Conservation (phyloP, 2,797 vertebrate species). For the Falco columbarius region DNA sequence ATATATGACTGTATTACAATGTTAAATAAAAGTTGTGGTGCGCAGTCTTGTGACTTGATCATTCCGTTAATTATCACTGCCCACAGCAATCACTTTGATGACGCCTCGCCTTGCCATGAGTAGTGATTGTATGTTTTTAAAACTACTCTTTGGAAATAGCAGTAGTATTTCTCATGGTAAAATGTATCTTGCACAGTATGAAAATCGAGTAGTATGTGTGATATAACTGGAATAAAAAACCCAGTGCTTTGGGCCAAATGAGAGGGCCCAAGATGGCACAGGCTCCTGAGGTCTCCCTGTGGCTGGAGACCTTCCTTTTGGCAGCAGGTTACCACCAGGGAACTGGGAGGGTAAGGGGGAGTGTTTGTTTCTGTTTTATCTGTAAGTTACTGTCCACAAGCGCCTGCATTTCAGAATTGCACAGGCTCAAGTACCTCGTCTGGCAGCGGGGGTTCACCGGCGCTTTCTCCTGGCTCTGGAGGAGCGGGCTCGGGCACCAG, state of each 20-base stretch:
- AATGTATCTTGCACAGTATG: not conserved
- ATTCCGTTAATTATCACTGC: constrained; percentile 70
- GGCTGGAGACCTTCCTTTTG: not conserved
- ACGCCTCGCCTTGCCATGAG: rapidly evolving
- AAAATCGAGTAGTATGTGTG: not conserved
- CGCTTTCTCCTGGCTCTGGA: not conserved
- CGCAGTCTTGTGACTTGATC: constrained; percentile 63
- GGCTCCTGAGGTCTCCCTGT: not conserved
- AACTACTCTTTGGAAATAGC: not conserved
- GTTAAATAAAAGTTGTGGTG: constrained; percentile 74
- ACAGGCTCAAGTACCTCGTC: not conserved
- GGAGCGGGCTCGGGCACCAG: rapidly evolving
- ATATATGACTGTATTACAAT: constrained; percentile 55
- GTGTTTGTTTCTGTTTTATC: not conserved
- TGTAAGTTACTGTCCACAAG: not conserved
- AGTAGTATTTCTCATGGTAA: not conserved
- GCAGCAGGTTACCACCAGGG: not conserved
- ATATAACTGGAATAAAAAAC: not conserved
- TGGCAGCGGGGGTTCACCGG: not conserved
- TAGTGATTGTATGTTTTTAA: not conserved
- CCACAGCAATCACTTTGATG: constrained; percentile 40
- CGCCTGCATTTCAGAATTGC: not conserved
- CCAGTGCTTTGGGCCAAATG: not conserved
- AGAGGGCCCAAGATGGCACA: not conserved
- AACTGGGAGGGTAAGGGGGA: not conserved